Base-by-base conservation (phyloP, 1,140 invertebrate species). In the Drosophila mauritiana region DNA sequence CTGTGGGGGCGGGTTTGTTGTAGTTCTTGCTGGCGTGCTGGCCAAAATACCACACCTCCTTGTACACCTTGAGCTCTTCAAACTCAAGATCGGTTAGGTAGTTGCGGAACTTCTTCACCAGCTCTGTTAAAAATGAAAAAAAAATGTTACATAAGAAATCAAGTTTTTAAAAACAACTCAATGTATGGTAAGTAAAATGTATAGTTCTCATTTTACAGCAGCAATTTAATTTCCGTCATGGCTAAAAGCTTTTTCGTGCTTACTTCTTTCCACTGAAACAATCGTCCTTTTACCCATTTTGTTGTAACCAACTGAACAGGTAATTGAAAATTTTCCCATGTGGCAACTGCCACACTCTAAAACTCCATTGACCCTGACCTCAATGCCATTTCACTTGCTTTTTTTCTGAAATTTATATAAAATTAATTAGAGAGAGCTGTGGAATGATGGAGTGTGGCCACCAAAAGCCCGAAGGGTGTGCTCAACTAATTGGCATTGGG, bases 41-140 rank as follows among this genome's bases (percentile, higher is more conserved):
- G 1, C 97, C 97, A 57, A 98, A 93, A 92, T 97, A 98, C 96
- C 97, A 98, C 64, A 98, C 95, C 92, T 98, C 97, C 1, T 96
- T 95, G 92, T 97, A 98, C 68, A 97, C 96, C 83, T 96, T 95
- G 36, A 98, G 95, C 93, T 98, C 97, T 31, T 94, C 95, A 68
- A 95, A 94, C 93, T 98, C 97, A 93, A 96, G 97, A 70, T 97
- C 96, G n/a, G 96, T 97, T 70, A 98, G 93, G 65, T 95, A 94
- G 52, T 95, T 95, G 46, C 96, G 95, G 92, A 96, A 97, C 69
- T 96, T 94, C 85, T 96, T 96, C 37, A 97, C 93, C 39, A 96
- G 96, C 91, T 97, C 97, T 62, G 80, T 45, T 17, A 45, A 34
- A 48, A 46, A 53, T 10, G 10, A 52, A 48, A 43, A 20, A 20